These are phyloP conservation scores for Megaceryle torquata DNA, from an alignment of 2,113 vertebrate genomes.

Conservation along the genomic window DNA sequence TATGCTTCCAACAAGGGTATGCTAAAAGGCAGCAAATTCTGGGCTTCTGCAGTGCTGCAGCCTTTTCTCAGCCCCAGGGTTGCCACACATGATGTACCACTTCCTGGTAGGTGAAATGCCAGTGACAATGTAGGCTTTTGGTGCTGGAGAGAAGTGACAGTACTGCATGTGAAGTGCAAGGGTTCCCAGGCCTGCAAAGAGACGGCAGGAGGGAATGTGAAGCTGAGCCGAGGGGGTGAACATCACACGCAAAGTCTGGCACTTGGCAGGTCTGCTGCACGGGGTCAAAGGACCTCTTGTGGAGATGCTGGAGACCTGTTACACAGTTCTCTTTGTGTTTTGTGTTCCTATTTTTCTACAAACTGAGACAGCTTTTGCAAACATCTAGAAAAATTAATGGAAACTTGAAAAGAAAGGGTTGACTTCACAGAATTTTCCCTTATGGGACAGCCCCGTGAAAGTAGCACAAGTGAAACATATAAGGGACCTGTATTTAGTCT, in stretches of 20 bases:
- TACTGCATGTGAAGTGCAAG: fast-evolving
- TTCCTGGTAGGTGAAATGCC: not conserved
- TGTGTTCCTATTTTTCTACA: not conserved
- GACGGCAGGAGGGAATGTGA: not conserved
- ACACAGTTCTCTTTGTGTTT: not conserved
- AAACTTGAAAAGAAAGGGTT: not conserved
- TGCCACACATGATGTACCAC: fast-evolving
- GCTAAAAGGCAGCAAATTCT: not conserved
- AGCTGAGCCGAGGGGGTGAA: not conserved
- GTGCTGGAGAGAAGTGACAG: not conserved
- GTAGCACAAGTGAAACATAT: not conserved
- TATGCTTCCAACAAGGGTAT: not conserved
- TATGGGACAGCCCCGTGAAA: not conserved
- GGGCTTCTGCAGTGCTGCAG: not conserved
- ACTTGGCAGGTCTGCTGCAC: not conserved
- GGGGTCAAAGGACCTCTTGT: not conserved
- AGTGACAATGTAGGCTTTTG: not conserved
- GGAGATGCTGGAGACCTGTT: not conserved
- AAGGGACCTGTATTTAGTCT: not conserved
- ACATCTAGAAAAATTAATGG: not conserved
- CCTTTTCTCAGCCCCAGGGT: not conserved
- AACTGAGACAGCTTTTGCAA: not conserved
- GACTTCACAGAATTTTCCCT: not conserved
- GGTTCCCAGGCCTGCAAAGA: not conserved
- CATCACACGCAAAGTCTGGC: not conserved